A percentile compares a stretch with the other conserved stretches of the same genome.
phyloP scores from a whole-genome alignment of 2,888 invertebrate species.

The Callyntrura guangdongensis region DNA sequence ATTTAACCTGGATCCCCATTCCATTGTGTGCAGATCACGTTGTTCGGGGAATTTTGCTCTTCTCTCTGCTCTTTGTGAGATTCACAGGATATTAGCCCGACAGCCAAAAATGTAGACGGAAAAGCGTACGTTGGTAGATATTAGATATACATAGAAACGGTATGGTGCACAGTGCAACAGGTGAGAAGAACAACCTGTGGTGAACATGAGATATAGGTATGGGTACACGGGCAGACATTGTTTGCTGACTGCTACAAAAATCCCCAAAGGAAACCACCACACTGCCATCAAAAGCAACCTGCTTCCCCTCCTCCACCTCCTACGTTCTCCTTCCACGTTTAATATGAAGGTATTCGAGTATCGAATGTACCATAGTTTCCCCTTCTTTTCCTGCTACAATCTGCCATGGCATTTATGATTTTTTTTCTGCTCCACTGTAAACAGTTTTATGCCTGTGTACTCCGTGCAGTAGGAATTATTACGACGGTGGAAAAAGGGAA shows the following conservation, averaged over 20 bases:
- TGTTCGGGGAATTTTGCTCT: constrained; percentile 49
- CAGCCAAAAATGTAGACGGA: neutral
- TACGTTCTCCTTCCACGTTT: constrained; percentile 59
- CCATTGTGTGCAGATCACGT: constrained; percentile 62
- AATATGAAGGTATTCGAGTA: neutral
- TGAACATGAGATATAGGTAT: neutral
- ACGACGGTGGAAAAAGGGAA: neutral
- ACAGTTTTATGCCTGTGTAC: neutral
- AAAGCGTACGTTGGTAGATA: neutral
- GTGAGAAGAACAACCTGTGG: constrained; percentile 65
- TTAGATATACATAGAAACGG: neutral
- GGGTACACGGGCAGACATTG: neutral
- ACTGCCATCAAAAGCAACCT: constrained; percentile 6
- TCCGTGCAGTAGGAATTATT: neutral
- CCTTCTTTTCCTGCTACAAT: neutral
- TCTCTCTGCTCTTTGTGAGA: constrained; percentile 5
- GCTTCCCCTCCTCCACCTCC: constrained; percentile 50
- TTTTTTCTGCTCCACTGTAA: constrained; percentile 45
- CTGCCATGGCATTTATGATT: constrained; percentile 33
- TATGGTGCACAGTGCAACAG: constrained; percentile 47
- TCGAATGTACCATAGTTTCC: constrained; percentile 10
- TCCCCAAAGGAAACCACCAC: constrained; percentile 35
- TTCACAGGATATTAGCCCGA: constrained; percentile 26
- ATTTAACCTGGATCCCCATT: constrained; percentile 44
- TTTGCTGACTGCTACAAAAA: neutral